Conservation (phyloP, 2,888 invertebrate genomes). For the Oeneis ivallda region DNA sequence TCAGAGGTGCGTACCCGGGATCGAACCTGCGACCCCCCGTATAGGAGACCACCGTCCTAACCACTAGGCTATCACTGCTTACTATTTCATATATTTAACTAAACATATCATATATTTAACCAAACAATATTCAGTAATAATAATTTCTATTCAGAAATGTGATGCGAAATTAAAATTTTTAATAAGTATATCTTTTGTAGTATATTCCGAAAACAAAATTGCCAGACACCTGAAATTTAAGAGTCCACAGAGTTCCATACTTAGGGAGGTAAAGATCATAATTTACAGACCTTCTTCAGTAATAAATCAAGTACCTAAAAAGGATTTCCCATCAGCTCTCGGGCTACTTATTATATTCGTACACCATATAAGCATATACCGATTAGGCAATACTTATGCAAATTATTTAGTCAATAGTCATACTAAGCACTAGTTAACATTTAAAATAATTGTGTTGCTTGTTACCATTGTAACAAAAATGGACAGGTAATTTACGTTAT, state of each 20-base stretch:
- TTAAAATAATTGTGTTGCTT: background rate
- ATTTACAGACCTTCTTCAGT: background rate
- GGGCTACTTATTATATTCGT: background rate
- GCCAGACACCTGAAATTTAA: too few relatives aligned
- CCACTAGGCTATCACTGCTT: too few relatives aligned
- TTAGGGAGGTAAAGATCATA: background rate
- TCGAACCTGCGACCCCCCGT: too few relatives aligned
- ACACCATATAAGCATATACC: slow-evolving; percentile 12
- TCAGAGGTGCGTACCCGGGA: too few relatives aligned
- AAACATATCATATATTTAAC: too few relatives aligned
- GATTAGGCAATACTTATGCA: slow-evolving; percentile 18
- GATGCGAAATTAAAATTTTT: too few relatives aligned
- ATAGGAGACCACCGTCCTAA: too few relatives aligned
- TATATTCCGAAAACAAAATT: too few relatives aligned
- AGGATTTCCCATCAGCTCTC: background rate
- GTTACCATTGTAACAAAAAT: slow-evolving; percentile 1
- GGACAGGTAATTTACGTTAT: background rate
- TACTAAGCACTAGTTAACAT: slow-evolving; percentile 1
- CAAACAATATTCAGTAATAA: too few relatives aligned
- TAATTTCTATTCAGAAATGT: too few relatives aligned
- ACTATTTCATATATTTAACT: too few relatives aligned
- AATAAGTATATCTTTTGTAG: too few relatives aligned
- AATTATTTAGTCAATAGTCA: slow-evolving; percentile 18
- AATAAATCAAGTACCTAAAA: background rate
- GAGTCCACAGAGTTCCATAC: background rate